Base-by-base conservation (phyloP, 2,113 vertebrate genomes). In the Phrynosoma blainvillii region DNA sequence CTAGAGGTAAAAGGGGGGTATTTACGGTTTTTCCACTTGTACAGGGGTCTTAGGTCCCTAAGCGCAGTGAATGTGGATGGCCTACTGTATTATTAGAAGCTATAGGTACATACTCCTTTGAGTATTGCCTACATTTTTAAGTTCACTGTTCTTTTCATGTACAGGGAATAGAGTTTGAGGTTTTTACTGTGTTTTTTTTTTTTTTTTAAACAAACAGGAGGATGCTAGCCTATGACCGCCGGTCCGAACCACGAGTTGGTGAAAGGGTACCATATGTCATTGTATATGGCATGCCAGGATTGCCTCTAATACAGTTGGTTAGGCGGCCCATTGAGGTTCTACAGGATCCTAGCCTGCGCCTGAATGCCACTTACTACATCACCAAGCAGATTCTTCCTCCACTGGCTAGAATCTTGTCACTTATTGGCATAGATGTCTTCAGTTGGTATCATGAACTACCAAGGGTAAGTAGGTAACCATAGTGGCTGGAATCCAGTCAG, bases 311-410 rank as follows among this genome's bases (percentile, higher is more conserved):
- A 91, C 98, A 99, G 96, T 96, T 99, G 85, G 98, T 99, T 27
- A 97, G 98, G 3, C 96, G 97, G 75, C 99, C 99, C 40, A 56
- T 97, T 7, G 99, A 99, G 54, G 96, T 98, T 59, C 96, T 99
- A 66, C 98, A 98, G 95, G 98, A 99, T 89, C 95, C 98, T 36
- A 92, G 90, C 86, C 96, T 99, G 83, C 97, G 98, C 84, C 96
- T 99, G 93, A 99, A 99, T 10, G 96, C 98, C 80, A 97, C 97
- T 0, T 99, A 99, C 95, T 99, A 99, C 84, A 98, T 99, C 91
- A 98, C 97, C 95, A 99, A 99, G 93, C 99, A 99, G 90, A 99
- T 99, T 85, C 97, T 99, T 92, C 98, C 99, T 0, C 98, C 99
- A 0, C 95, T 99, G 80, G 97, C 97, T 27, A 97, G 99, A 86